Base-by-base conservation (phyloP, 2,797 vertebrate species). In the Rhinoraja longicauda region DNA sequence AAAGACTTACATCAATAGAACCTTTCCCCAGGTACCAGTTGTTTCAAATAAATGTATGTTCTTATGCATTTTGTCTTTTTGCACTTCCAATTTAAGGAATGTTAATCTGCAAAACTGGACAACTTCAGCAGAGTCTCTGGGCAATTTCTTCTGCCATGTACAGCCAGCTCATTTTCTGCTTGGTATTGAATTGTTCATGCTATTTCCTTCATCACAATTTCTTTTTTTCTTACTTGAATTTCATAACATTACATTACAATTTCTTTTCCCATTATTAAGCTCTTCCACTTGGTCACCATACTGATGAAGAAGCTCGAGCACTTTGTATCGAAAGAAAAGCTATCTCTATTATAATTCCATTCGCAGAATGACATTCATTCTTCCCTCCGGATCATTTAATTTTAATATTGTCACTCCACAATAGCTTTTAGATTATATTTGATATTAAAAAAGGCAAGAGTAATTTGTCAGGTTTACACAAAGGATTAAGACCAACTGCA, bases 221-320 rank as follows among this genome's bases (percentile, higher is more conserved):
- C n/a, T 36, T 73, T 26, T 24, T 72, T 45, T 73, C 67, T 91
- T 13, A 91, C 70, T 53, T 91, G 21, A 91, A 91, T 91, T 91
- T 39, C 21, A 91, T 70, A 21, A 15, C 36, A 24, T 73, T 73
- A 13, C 36, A 70, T 72, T 45, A 73, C 26, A 32, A 91, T 72
- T 29, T 91, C 21, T 53, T 29, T 92, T 36, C n/a, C 39, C 70
- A 45, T 75, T 53, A 92, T 73, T 92, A 45, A 26, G 10, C 92
- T 73, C 70, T 53, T 92, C 70, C 12, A 24, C 84, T 92, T 92
- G 24, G 24, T 24, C 72, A 53, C 21, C 39, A 72, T n/a, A 45
- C 24, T 29, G 10, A 73, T 73, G 75, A 92, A 53, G 39, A 24
- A 29, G 90, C 15, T 7, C 67, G 29, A 26, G 45, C 29, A 70